A percentile compares a stretch with the other conserved stretches of the same genome.
Conservation (phyloP, 2,888 invertebrate genomes). For the Catocala nupta region DNA sequence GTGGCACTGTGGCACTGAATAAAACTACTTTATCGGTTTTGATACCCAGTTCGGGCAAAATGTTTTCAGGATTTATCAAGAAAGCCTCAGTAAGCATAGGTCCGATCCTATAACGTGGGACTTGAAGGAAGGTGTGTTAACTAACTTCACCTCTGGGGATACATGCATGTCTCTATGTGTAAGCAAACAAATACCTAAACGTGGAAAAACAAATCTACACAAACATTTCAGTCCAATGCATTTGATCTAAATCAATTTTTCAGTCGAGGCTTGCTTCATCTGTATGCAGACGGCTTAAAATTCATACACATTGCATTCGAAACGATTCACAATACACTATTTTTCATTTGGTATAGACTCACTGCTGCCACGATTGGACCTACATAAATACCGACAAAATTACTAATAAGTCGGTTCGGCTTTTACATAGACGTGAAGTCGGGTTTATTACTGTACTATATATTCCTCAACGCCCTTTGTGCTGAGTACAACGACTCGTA, state of each 20-base stretch:
- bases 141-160: too few species aligned
- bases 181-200: background rate
- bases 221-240: background rate
- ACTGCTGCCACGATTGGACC: conserved; percentile 23
- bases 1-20: too few species aligned
- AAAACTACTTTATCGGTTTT: too few species aligned
- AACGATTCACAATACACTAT: conserved; percentile 51
- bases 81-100: too few species aligned
- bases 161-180: too few species aligned
- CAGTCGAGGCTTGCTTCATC: conserved; percentile 55
- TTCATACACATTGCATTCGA: conserved; percentile 63
- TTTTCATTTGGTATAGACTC: conserved; percentile 53
- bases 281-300: conserved; percentile 67
- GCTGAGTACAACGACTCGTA: conserved; percentile 14
- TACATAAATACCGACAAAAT: conserved; percentile 31
- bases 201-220: background rate
- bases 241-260: conserved; percentile 51
- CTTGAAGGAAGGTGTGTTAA: too few species aligned
- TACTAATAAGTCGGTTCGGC: conserved; percentile 18
- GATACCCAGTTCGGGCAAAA: too few species aligned
- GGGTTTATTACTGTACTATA: background rate
- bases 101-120: too few species aligned
- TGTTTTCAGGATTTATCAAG: too few species aligned
- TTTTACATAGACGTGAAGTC: conserved; percentile 1
- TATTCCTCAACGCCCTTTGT: conserved; percentile 15